Percentiles rank a stretch among this genome's conserved stretches.
phyloP scores from a whole-genome alignment of 2,113 vertebrate species.

The Sclerurus mexicanus region DNA sequence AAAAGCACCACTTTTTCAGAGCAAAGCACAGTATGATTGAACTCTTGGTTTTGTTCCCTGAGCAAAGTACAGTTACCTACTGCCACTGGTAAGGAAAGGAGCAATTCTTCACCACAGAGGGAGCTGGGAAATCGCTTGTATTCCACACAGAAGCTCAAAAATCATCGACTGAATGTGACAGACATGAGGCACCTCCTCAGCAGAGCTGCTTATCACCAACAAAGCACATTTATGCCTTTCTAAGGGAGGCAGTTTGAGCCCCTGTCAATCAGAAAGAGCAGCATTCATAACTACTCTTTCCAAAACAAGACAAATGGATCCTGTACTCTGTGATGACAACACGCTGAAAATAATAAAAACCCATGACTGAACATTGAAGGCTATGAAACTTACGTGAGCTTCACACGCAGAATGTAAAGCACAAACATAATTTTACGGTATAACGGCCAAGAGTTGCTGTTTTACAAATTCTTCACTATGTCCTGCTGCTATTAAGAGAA shows the following conservation, averaged over 20 bases:
- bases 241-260: background rate
- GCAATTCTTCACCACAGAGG: background rate
- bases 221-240: background rate
- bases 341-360: background rate
- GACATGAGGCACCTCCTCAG: background rate
- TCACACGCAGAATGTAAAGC: background rate
- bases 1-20: background rate
- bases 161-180: background rate
- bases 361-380: background rate
- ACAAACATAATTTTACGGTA: background rate
- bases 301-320: background rate
- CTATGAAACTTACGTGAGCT: background rate
- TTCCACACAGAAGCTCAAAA: background rate
- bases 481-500: background rate
- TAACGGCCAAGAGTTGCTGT: background rate
- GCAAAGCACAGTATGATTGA: background rate
- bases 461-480: background rate
- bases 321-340: background rate
- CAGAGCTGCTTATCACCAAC: background rate
- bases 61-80: background rate
- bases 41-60: background rate
- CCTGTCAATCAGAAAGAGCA: background rate
- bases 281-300: background rate
- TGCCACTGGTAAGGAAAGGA: background rate
- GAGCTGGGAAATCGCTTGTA: background rate